These are phyloP conservation scores for Pycnomerus fuliginosus DNA, from an alignment of 2,888 invertebrate genomes.

Conservation along the genomic window DNA sequence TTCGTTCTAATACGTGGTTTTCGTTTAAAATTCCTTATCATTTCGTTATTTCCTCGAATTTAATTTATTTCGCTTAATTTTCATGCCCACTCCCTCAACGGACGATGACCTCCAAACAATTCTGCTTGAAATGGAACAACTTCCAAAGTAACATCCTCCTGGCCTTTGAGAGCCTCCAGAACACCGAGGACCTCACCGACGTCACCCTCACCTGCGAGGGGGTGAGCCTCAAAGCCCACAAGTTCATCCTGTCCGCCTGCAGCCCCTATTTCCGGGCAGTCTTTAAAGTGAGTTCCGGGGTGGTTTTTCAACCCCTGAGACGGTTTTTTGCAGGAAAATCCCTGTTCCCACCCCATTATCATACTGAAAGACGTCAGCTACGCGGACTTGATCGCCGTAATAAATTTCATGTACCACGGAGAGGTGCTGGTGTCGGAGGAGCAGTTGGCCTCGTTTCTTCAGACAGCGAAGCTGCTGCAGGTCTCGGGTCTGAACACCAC, in stretches of 20 bases:
- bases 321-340: slow-evolving; percentile 62
- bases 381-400: slow-evolving; percentile 65
- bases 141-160: slow-evolving; percentile 70
- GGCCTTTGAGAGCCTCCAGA: slow-evolving; percentile 68
- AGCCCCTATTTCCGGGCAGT: slow-evolving; percentile 74
- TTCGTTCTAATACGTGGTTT: slow-evolving; percentile 37
- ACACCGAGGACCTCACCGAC: slow-evolving; percentile 70
- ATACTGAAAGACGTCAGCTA: slow-evolving; percentile 69
- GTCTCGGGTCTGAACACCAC: slow-evolving; percentile 60
- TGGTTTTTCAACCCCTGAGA: not conserved
- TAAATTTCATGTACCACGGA: slow-evolving; percentile 73
- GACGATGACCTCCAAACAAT: slow-evolving; percentile 58
- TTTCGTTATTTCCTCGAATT: slow-evolving; percentile 16
- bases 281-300: slow-evolving; percentile 59
- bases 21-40: slow-evolving; percentile 20
- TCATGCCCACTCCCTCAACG: slow-evolving; percentile 6
- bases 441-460: slow-evolving; percentile 64
- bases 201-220: slow-evolving; percentile 74
- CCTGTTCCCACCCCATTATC: slow-evolving; percentile 72
- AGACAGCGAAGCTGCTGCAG: slow-evolving; percentile 67
- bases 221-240: slow-evolving; percentile 70
- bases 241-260: slow-evolving; percentile 73
- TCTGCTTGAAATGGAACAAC: slow-evolving; percentile 75
- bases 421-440: slow-evolving; percentile 70
- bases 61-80: slow-evolving; percentile 12